Base-by-base conservation (phyloP, 2,888 invertebrate genomes). In the Clusia tigrina region DNA sequence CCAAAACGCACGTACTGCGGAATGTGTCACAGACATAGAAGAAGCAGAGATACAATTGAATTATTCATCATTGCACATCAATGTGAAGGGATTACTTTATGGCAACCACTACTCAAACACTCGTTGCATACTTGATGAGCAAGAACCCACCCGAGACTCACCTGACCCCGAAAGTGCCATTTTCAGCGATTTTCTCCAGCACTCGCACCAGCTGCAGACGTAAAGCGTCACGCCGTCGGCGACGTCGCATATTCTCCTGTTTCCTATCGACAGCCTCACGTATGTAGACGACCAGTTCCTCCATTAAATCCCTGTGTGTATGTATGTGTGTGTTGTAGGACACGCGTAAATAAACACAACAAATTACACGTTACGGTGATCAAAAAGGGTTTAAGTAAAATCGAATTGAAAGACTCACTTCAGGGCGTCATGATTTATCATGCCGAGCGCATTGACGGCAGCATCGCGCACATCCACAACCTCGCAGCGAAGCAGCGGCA, bases 261-360 rank as follows among this genome's bases (percentile, higher is more conserved):
- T 98, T 98, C 54, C 95, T 89, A 81, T 99, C 98, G 20, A 96
- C 93, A 0, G 98, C 96, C 83, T 99, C 99, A 18, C 97, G 90
- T 63, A 99, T 90, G 69, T 95, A 91, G 0, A 93, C 89, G 6
- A 94, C 89, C 60, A 99, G 83, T 84, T 99, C 99, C 77, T 99
- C 99, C 89, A 98, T 93, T 64, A 99, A 86, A 85, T 98, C 97
- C 80, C 97, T 97, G 80, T n/a, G n/a, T n/a, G n/a, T n/a, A n/a
- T n/a, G n/a, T n/a, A n/a, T n/a, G n/a, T n/a, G n/a, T n/a, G n/a
- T n/a, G n/a, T n/a, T n/a, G n/a, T 38, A 66, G 6, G 10, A 46
- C 22, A 62, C 24, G 46, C 52, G 2, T 60, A 25, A 54, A 37
- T 22, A 23, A 24, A 22, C 1, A 22, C 5, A 25, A 54, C 57